A percentile compares a stretch with the other conserved stretches of the same genome.
These are phyloP conservation scores for Boloria euphrosyne DNA, from an alignment of 2,888 invertebrate genomes.

Conservation along the genomic window DNA sequence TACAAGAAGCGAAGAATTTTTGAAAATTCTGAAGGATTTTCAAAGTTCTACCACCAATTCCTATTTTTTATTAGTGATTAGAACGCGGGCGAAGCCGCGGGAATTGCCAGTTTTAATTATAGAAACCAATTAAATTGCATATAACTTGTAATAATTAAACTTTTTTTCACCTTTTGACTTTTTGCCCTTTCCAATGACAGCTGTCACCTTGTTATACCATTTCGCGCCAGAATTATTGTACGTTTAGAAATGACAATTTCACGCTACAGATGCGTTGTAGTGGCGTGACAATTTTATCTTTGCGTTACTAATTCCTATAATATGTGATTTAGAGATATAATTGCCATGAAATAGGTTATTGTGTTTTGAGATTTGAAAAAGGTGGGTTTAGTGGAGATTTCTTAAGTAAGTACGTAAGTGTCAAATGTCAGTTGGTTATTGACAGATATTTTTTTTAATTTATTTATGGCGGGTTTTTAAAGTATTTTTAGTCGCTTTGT, in stretches of 20 bases:
- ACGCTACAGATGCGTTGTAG: conserved; percentile 63
- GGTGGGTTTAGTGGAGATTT: conserved; percentile 10
- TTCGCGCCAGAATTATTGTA: conserved; percentile 39
- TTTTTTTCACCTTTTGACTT: conserved; percentile 14
- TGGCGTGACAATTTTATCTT: conserved; percentile 56
- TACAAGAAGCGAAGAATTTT: too few relatives aligned
- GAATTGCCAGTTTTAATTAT: too few relatives aligned
- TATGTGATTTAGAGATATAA: conserved; percentile 37
- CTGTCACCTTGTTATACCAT: conserved; percentile 41
- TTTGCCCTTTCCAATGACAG: conserved; percentile 38
- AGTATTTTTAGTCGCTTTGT: background rate
- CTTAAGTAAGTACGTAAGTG: conserved; percentile 15
- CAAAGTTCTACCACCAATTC: too few relatives aligned
- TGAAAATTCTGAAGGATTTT: too few relatives aligned
- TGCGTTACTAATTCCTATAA: conserved; percentile 53
- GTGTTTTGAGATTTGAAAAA: conserved; percentile 16
- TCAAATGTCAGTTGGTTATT: background rate
- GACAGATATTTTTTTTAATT: background rate
- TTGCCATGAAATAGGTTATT: conserved; percentile 38
- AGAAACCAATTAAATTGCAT: too few relatives aligned
- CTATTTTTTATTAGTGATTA: too few relatives aligned
- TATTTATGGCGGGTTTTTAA: too few relatives aligned
- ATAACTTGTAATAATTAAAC: background rate
- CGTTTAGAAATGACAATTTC: conserved; percentile 56
- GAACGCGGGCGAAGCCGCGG: too few relatives aligned